Evolutionary conservation across 2,888 invertebrate species (phyloP).

Genomic region (Oligia strigilis): DNA sequence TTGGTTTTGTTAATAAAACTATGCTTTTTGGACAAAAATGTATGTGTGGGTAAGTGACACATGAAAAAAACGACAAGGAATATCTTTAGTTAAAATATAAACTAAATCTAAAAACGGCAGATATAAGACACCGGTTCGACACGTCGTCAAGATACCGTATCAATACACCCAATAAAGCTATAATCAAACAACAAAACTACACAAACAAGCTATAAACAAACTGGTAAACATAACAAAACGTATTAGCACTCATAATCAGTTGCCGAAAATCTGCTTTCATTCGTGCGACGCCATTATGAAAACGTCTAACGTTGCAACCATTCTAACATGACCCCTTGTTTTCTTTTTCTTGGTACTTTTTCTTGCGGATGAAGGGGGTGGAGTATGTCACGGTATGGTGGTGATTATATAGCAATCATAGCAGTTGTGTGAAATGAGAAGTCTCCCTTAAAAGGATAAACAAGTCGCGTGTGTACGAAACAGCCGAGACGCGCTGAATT

Average conservation of each 20-base stretch:
- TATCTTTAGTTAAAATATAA: not conserved
- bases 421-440: conserved; percentile 89
- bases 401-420: conserved; percentile 88
- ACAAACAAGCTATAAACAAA: conserved; percentile 72
- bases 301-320: conserved; percentile 79
- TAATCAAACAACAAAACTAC: conserved; percentile 51
- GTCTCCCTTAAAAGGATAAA: conserved; percentile 89
- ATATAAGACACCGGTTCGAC: not conserved
- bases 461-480: conserved; percentile 90
- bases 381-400: conserved; percentile 73
- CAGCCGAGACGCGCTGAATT: conserved; percentile 87
- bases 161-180: not conserved
- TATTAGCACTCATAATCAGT: conserved; percentile 81
- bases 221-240: conserved; percentile 72
- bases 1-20: not conserved
- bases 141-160: not conserved
- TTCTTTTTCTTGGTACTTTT: conserved; percentile 61
- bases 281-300: conserved; percentile 78
- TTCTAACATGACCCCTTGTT: conserved; percentile 70
- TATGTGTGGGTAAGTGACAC: not conserved
- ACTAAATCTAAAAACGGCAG: not conserved
- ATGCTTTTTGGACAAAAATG: not conserved
- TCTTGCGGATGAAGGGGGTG: conserved; percentile 56
- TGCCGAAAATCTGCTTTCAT: conserved; percentile 83
- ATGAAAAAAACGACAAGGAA: not conserved